Evolutionary conservation across 2,888 invertebrate species (phyloP), one percentile per base, ranked within the genome.

Genomic region (Tipula confusa): DNA sequence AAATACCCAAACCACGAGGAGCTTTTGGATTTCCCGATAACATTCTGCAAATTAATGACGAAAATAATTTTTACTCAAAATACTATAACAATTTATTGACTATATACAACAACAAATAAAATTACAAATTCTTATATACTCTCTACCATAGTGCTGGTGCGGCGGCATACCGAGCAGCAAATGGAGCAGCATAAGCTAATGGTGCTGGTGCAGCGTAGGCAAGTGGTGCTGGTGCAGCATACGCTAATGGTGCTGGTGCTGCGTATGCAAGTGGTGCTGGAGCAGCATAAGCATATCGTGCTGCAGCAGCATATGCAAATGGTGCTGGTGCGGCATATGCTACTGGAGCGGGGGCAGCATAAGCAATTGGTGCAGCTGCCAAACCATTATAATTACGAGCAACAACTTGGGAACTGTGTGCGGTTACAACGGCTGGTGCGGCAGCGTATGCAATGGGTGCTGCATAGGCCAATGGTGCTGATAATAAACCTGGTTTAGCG

Each of bases 401-500:
- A 13, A 89, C 86, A 79, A 88, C 87, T 84, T 88, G 88, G 85
- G 82, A 36, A 38, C 82, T 82, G 7, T 82, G 82, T n/a, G 82
- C 82, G 4, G 33, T 24, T n/a, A 82, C 33, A 29, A 33, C 18
- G 15, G 82, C 33, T 82, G 86, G 85, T 28, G 86, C 85, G 24
- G 24, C 85, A 24, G 64, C 64, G 13, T 24, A 64, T 82, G 86
- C 85, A 3, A 86, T 84, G 79, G 85, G 80, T 43, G 84, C 83
- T 9, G 85, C 83, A 83, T 85, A 83, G 15, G 87, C 86, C 81
- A 64, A 64, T 64, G 64, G 64, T 64, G 64, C 24, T 24, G 64
- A 64, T 64, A 64, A 64, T 7, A 64, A 2, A 9, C 87, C 89
- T 43, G 90, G 89, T 85, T 89, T 89, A 85, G 90, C 89, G 84